A percentile compares a stretch with the other conserved stretches of the same genome.
phyloP scores from a whole-genome alignment of 2,113 vertebrate genomes.

The Rattus norvegicus region DNA sequence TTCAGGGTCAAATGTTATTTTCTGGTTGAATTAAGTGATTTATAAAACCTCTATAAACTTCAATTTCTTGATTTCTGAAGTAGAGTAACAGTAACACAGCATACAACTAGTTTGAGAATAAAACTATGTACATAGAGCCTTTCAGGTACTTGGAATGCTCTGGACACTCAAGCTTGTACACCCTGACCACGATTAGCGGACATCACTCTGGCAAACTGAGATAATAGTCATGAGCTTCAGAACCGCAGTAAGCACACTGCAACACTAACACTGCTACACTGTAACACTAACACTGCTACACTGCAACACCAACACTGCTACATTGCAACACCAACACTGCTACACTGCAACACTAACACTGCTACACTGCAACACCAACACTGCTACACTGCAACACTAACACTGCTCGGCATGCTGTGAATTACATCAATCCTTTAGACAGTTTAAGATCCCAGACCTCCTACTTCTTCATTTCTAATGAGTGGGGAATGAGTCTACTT shows the following conservation, averaged over 20 bases:
- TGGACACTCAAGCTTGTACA: background rate
- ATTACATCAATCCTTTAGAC: background rate
- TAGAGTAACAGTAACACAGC: background rate
- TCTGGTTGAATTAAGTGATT: background rate
- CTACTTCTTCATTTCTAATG: background rate
- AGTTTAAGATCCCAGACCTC: background rate
- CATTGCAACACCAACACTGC: background rate
- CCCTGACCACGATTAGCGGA: too few species aligned
- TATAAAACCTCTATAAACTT: background rate
- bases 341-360: background rate
- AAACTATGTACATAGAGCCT: background rate
- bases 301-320: background rate
- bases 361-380: background rate
- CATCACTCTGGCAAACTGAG: background rate
- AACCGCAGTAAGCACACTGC: background rate
- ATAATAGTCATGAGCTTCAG: background rate
- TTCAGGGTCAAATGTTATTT: background rate
- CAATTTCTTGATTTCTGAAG: background rate
- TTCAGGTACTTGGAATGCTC: background rate
- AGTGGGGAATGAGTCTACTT: background rate
- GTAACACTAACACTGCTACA: background rate
- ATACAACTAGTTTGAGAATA: background rate
- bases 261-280: background rate
- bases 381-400: background rate
- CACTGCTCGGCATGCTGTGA: background rate